Evolutionary conservation across 2,797 vertebrate genomes (phyloP), one percentile per base, ranked within the genome.

Genomic region (Eidolon dupreanum): DNA sequence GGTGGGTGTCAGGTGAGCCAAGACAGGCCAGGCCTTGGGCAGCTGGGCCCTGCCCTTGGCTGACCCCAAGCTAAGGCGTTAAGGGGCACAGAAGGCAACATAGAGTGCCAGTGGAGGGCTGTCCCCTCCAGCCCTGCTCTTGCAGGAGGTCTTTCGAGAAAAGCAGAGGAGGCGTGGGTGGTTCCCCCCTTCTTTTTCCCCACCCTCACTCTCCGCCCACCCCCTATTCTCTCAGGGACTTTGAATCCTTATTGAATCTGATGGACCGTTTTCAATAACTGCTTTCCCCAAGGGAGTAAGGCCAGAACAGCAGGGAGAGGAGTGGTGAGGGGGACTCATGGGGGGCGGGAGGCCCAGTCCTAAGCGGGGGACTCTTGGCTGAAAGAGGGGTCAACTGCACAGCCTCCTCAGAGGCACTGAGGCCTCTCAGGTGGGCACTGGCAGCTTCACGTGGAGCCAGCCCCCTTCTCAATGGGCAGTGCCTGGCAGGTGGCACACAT

Each of bases 221-320:
- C 92, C 61, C 41, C n/a, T 53, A 3, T 78, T 78, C 93, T 96
- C 96, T 74, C 88, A 43, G 95, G 95, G 93, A 93, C 92, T 92
- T 79, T 74, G 93, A 93, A 74, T 87, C 82, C 75, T 96, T 92
- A 92, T 79, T 89, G 89, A 92, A 94, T 92, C 90, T 68, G 85
- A 95, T 90, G 92, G 94, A 95, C 88, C 6, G 0, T 95, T 97
- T 97, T 95, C 93, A 95, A 46, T 95, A 92, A 94, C 93, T 88
- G 82, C 85, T 95, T 96, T 36, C 68, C 90, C 65, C 79, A 71
- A 82, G 94, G 89, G 89, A 93, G 36, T 17, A 2, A 90, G 57
- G 57, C 89, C 0, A 6, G 81, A 86, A 53, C 13, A 57, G 57
- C 84, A 36, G 57, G 85, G 49, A 53, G 41, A 79, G 24, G 66